These are phyloP conservation scores for Myiothlypis coronata DNA, from an alignment of 2,797 vertebrate species.

Conservation along the genomic window DNA sequence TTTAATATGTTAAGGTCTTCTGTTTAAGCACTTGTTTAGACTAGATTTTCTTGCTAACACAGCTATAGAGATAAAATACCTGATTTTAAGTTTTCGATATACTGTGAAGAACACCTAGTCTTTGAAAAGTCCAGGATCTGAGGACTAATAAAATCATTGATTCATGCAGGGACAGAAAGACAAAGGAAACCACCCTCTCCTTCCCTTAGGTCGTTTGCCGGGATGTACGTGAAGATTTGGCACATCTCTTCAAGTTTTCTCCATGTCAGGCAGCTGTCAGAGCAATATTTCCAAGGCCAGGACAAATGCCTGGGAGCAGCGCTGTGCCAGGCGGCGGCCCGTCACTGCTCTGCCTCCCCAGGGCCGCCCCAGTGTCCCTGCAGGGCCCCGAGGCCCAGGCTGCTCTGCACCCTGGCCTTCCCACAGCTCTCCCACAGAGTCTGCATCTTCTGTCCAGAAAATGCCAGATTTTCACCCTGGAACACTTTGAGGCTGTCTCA, in stretches of 20 bases:
- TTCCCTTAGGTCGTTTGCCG: not conserved
- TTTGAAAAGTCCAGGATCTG: not conserved
- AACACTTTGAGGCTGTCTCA: fast-evolving
- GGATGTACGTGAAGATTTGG: not conserved
- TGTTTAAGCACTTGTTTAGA: not conserved
- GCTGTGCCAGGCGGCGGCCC: fast-evolving
- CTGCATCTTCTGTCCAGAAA: not conserved
- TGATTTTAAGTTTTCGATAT: not conserved
- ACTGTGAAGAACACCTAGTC: not conserved
- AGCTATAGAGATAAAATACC: not conserved
- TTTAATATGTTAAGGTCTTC: not conserved
- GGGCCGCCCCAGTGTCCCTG: not conserved
- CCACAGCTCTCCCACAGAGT: not conserved
- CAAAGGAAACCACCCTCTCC: not conserved
- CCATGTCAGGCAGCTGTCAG: not conserved
- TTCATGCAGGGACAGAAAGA: not conserved
- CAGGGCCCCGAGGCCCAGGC: fast-evolving
- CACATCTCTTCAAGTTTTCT: not conserved
- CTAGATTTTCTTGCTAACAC: not conserved
- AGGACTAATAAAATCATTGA: not conserved
- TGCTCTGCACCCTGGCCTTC: not conserved
- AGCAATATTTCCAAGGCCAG: not conserved
- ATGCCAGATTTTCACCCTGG: not conserved
- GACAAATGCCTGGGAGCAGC: not conserved
- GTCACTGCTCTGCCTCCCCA: not conserved